Conservation (phyloP, 2,888 invertebrate species). For the Mimas tiliae region DNA sequence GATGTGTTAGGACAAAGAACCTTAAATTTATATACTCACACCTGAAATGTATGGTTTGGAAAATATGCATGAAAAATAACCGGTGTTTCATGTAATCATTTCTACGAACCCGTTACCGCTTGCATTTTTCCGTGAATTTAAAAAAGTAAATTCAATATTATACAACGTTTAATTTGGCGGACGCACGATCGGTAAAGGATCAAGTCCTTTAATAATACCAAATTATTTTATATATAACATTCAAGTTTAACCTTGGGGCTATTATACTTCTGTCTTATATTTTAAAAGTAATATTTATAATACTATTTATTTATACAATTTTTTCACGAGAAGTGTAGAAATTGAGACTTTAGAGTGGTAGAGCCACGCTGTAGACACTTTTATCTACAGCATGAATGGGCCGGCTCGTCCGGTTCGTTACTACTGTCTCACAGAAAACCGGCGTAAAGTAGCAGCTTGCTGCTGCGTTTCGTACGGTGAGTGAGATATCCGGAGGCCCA, state of each 20-base stretch:
- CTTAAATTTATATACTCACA: constrained; percentile 29
- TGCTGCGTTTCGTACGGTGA: too few relatives aligned
- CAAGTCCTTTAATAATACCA: neutral
- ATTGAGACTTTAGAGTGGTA: too few relatives aligned
- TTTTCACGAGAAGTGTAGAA: too few relatives aligned
- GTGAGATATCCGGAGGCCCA: too few relatives aligned
- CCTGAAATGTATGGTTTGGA: constrained; percentile 36
- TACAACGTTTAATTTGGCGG: constrained; percentile 16
- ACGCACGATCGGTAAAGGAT: neutral
- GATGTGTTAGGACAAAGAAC: constrained; percentile 29
- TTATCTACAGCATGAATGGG: too few relatives aligned
- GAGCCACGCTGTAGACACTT: too few relatives aligned
- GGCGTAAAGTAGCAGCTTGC: too few relatives aligned
- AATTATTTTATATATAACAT: neutral
- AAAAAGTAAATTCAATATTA: constrained; percentile 11
- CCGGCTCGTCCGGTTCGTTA: too few relatives aligned
- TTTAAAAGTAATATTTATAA: neutral
- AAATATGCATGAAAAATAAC: constrained; percentile 33
- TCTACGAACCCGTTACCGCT: constrained; percentile 25
- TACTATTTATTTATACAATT: too few relatives aligned
- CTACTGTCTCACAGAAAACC: too few relatives aligned
- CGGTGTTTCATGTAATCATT: constrained; percentile 26
- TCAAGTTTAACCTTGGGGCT: neutral
- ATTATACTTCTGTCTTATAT: neutral
- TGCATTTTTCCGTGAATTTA: constrained; percentile 11